Evolutionary conservation across 2,113 vertebrate species (phyloP).

Genomic region (Oncorhynchus keta): DNA sequence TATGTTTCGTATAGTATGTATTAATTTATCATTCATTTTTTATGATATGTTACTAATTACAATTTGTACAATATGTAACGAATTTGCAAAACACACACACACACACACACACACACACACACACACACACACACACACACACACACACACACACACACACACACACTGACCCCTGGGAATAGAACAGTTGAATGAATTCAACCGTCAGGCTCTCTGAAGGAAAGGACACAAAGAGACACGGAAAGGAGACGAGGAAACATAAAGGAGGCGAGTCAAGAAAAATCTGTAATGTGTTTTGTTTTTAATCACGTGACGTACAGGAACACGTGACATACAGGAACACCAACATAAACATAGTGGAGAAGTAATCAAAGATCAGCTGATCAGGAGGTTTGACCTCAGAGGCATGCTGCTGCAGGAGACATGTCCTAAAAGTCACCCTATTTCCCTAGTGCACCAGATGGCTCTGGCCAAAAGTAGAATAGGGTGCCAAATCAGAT

Average conservation of each 20-base stretch:
- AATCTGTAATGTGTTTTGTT: conserved; percentile 27
- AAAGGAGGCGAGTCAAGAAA: conserved; percentile 20
- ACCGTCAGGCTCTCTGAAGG: too few relatives aligned
- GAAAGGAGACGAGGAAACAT: background rate
- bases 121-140: background rate
- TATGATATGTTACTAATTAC: too few relatives aligned
- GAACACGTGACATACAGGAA: conserved; percentile 75
- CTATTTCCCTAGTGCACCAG: too few relatives aligned
- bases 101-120: background rate
- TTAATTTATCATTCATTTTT: too few relatives aligned
- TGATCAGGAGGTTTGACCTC: conserved; percentile 49
- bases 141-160: background rate
- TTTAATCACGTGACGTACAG: conserved; percentile 65
- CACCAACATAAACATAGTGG: conserved; percentile 70
- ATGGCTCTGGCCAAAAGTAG: too few relatives aligned
- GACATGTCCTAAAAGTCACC: conserved; percentile 26
- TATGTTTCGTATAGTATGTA: too few relatives aligned
- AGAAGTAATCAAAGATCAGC: conserved; percentile 56
- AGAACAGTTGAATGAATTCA: background rate
- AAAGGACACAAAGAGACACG: background rate
- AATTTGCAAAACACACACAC: background rate
- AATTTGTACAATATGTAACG: too few relatives aligned
- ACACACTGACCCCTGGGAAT: background rate
- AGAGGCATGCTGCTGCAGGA: conserved; percentile 56
- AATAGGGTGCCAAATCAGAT: too few relatives aligned